Conservation (phyloP, 2,113 vertebrate species). For the Ranitomeya imitator region DNA sequence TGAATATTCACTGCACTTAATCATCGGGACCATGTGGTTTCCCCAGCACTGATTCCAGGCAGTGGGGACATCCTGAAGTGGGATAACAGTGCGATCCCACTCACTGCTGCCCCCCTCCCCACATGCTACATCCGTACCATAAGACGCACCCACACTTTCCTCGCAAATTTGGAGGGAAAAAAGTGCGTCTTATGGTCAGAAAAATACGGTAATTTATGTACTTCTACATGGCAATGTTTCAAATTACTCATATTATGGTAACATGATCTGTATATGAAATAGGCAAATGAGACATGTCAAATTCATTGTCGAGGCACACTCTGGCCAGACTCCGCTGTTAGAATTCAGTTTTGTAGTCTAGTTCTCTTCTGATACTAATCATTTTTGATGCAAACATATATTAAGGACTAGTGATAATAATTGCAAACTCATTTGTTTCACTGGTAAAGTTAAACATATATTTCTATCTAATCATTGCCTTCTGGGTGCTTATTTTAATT, state of each 20-base stretch:
- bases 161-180: no score
- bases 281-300: neutral
- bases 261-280: neutral
- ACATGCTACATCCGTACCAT: no score
- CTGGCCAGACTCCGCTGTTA: neutral
- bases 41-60: no score
- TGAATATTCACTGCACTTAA: no score
- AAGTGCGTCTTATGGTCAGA: no score
- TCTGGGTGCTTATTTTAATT: conserved; percentile 9
- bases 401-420: conserved; percentile 12
- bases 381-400: neutral
- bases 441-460: neutral
- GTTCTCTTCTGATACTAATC: neutral
- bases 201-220: no score
- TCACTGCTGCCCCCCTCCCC: no score
- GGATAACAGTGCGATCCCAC: no score
- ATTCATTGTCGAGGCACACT: neutral
- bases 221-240: neutral
- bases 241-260: neutral
- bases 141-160: no score
- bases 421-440: conserved; percentile 35
- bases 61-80: no score
- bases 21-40: no score
- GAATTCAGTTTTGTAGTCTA: neutral
- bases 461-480: neutral